Evolutionary conservation across 2,797 vertebrate species (phyloP), one percentile per base, ranked within the genome.

Genomic region (Phaenicophaeus curvirostris): DNA sequence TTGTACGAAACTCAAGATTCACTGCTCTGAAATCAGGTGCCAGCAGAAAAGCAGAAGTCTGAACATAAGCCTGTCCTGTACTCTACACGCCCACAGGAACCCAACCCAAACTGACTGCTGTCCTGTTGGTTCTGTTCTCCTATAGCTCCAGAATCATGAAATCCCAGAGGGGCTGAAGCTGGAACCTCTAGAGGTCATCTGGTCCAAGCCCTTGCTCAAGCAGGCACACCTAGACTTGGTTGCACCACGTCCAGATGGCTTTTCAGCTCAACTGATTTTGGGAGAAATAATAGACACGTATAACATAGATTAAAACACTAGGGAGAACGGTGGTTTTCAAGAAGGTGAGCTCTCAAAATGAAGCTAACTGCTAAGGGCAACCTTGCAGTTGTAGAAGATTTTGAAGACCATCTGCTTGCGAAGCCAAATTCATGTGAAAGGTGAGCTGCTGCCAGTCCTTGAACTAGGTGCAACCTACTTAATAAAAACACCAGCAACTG

Each of bases 1-100:
- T 50, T 0, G 0, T 0, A 9, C 3, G 8, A 42, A 33, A 28
- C n/a, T n/a, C n/a, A n/a, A n/a, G n/a, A 42, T 42, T 53, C 57
- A 8, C 61, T 39, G 82, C 63, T 42, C 42, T 28, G 41, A 58
- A 78, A 31, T 10, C 66, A 33, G 30, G 3, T 27, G 51, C 13
- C 71, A 74, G 85, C 44, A 80, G 54, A 48, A 77, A 51, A 37
- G 8, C 33, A 41, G 65, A 83, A 53, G 81, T 33, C n/a, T 13
- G 30, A 5, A 5, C 19, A 2, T 14, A 14, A 91, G 1, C 5
- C 28, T 72, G 61, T 27, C 4, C 30, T n/a, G 13, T 20, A 9
- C 30, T 59, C 58, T 3, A 8, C 23, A 25, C 2, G 8, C 8
- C 39, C 18, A 3, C 0, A 54, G 37, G 66, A 78, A 61, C 33